Evolutionary conservation across 2,888 invertebrate species (phyloP).

Genomic region (Noctua janthe): DNA sequence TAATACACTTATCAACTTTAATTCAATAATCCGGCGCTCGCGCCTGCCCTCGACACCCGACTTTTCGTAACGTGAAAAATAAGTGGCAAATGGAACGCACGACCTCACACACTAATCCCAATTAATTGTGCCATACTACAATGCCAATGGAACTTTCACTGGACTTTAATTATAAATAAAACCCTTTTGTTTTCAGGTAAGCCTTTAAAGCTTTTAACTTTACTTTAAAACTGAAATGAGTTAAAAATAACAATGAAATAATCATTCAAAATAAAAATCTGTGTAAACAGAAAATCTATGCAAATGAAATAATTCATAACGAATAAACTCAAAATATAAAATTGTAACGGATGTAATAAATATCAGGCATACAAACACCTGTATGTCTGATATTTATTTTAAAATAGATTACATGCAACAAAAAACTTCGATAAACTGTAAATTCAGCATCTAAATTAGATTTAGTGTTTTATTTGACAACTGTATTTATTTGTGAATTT

Average conservation of each 20-base stretch:
- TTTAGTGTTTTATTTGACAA: conserved; percentile 20
- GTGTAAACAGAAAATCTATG: not conserved
- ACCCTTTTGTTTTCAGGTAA: conserved; percentile 10
- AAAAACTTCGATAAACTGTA: conserved; percentile 19
- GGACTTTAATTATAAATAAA: conserved; percentile 46
- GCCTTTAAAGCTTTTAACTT: not conserved
- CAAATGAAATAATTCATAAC: conserved; percentile 35
- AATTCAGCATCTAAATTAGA: conserved; percentile 34
- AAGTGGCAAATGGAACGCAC: conserved; percentile 84
- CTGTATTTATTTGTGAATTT: conserved; percentile 9
- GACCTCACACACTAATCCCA: conserved; percentile 85
- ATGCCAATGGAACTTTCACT: conserved; percentile 63
- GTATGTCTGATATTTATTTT: conserved; percentile 21
- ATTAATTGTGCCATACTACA: conserved; percentile 82
- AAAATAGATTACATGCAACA: conserved; percentile 24
- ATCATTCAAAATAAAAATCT: not conserved
- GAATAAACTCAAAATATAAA: conserved; percentile 14
- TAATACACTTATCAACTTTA: conserved; percentile 90
- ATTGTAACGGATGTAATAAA: conserved; percentile 50
- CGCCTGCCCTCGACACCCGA: conserved; percentile 80
- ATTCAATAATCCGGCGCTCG: conserved; percentile 87
- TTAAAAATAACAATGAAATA: not conserved
- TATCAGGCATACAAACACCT: conserved; percentile 32
- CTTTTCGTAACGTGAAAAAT: conserved; percentile 87
- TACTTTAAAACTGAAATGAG: not conserved